Evolutionary conservation across 2,888 invertebrate species (phyloP), one percentile per base, ranked within the genome.

Genomic region (Lasioglossum leucozonium): DNA sequence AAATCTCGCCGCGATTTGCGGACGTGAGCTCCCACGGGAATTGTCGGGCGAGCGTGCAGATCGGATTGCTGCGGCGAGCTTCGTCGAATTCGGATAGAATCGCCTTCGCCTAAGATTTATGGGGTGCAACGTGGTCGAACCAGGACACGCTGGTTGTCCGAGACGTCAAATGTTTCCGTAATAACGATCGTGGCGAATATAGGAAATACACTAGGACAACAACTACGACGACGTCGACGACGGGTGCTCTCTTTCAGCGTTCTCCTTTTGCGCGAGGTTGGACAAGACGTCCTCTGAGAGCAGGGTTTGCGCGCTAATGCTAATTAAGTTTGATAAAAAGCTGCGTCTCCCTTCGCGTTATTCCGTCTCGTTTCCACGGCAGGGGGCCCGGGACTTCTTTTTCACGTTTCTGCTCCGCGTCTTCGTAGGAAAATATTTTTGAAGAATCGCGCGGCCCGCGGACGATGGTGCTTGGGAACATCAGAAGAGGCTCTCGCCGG

Each of bases 71-170:
- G 11, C 16, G 30, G 42, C 26, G 34, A 18, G 71, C 34, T 67
- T 84, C 58, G 73, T 71, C 74, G 71, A 77, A 84, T 84, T 40
- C 80, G 58, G 22, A 72, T 69, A 76, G 79, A 86, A 85, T 82
- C 72, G 81, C 62, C 72, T 83, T 80, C 37, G 30, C 13, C 73
- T n/a, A 71, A 71, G 37, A 76, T 77, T n/a, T 67, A 76, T 37
- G 37, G 18, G 26, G 22, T 37, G 18, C 47, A 30, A 22, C 81
- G 34, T 58, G 30, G 30, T 16, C 26, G 26, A 72, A 78, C 47
- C 16, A 13, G 44, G 74, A 37, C n/a, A n/a, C 47, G 22, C 26
- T 6, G 34, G 67, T 62, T 55, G 65, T 72, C 55, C 16, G 22
- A 44, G 65, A 30, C 22, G 47, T 55, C 16, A 62, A 79, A 77